Conservation (phyloP, 2,888 invertebrate genomes). For the Abrostola tripartita region DNA sequence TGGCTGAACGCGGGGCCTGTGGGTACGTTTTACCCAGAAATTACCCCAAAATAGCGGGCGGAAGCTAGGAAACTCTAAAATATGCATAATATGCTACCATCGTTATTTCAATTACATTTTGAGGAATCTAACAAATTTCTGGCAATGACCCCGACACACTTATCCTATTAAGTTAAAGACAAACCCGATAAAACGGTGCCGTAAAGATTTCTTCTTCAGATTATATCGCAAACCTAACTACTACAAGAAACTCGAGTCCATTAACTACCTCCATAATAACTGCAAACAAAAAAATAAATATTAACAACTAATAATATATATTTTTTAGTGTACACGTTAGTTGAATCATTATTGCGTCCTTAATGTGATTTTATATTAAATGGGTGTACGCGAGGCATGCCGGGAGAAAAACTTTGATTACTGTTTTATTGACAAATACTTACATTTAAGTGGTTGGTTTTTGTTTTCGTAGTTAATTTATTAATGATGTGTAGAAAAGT, state of each 20-base stretch:
- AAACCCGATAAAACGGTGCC: constrained; percentile 5
- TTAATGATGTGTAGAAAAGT: constrained; percentile 14
- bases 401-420: constrained; percentile 51
- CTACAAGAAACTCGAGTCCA: constrained; percentile 20
- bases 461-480: constrained; percentile 41
- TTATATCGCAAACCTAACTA: constrained; percentile 14
- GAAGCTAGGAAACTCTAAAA: too few species aligned
- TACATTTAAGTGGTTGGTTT: constrained; percentile 30
- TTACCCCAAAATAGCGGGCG: too few species aligned
- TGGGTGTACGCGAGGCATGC: constrained; percentile 22
- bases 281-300: constrained; percentile 49
- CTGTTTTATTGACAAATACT: constrained; percentile 52
- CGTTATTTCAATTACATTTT: too few species aligned
- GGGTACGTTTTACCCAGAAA: too few species aligned
- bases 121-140: too few species aligned
- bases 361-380: constrained; percentile 55
- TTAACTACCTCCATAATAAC: constrained; percentile 38
- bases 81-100: too few species aligned
- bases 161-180: not conserved
- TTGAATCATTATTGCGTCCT: constrained; percentile 56
- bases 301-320: constrained; percentile 52
- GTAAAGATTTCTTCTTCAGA: constrained; percentile 13
- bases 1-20: too few species aligned
- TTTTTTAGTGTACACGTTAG: constrained; percentile 38
- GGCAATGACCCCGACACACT: too few species aligned